Evolutionary conservation across 1,140 invertebrate species (phyloP).

Genomic region (Conopomorpha cramerella): DNA sequence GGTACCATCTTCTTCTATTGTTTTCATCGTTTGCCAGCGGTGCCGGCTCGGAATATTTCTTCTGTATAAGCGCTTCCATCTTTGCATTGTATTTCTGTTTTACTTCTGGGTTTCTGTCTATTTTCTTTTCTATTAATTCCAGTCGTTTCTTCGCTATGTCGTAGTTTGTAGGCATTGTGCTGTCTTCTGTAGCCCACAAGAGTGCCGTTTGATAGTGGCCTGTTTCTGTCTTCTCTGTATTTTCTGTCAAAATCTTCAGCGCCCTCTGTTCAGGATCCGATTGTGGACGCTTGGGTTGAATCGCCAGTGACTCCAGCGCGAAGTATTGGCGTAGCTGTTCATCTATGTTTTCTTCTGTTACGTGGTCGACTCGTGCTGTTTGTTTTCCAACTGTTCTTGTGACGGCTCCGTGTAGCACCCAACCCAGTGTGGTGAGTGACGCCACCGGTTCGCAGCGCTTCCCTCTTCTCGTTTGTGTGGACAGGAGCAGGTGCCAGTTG

Average conservation of each 20-base stretch:
- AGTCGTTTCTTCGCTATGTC: neutral
- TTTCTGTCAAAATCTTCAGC: neutral
- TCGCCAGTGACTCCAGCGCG: neutral
- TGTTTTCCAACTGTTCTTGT: neutral
- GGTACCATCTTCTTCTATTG: constrained; percentile 6
- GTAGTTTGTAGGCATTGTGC: neutral
- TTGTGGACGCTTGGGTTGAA: neutral
- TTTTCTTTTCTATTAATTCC: neutral
- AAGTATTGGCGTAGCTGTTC: neutral
- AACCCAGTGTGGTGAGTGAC: neutral
- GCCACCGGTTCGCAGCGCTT: neutral
- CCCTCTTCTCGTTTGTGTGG: neutral
- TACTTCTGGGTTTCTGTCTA: neutral
- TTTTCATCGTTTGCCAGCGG: neutral
- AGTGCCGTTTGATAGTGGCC: neutral
- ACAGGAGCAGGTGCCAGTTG: neutral
- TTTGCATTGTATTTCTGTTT: neutral
- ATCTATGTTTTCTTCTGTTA: neutral
- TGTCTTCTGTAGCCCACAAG: neutral
- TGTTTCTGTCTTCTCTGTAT: neutral
- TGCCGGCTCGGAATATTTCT: neutral
- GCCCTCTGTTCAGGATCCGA: neutral
- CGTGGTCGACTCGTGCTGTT: neutral
- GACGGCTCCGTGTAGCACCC: neutral
- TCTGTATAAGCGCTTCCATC: neutral